phyloP scores from a whole-genome alignment of 2,113 vertebrate species.

The Sphaerodactylus townsendi region DNA sequence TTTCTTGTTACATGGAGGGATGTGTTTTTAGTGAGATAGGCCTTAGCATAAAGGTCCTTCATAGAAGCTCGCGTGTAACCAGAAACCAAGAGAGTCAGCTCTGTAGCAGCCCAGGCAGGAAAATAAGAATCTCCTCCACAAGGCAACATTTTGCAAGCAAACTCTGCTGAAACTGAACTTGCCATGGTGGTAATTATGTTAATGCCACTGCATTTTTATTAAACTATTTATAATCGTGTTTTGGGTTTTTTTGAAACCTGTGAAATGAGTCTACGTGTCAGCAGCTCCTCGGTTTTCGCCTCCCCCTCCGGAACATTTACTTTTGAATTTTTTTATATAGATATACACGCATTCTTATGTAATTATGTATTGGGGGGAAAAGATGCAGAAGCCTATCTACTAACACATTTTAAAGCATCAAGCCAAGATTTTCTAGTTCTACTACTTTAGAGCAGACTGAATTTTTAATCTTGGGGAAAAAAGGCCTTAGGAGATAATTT shows the following conservation, averaged over 20 bases:
- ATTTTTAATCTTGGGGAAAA: background rate
- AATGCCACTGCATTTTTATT: slow-evolving; percentile 15
- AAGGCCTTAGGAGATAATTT: background rate
- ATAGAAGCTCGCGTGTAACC: slow-evolving; percentile 51
- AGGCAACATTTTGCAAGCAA: slow-evolving; percentile 21
- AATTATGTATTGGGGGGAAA: background rate
- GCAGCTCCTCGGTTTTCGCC: background rate
- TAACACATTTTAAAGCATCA: background rate
- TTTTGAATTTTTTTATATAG: background rate
- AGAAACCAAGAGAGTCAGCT: slow-evolving; percentile 59
- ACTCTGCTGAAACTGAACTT: slow-evolving; percentile 21
- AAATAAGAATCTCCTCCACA: slow-evolving; percentile 23
- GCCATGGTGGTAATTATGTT: background rate
- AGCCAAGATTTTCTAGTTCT: background rate
- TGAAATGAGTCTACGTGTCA: background rate
- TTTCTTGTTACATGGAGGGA: slow-evolving; percentile 73
- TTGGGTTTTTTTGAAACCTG: slow-evolving; percentile 14
- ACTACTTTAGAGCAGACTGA: background rate
- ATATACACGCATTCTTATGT: background rate
- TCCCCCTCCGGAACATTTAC: background rate
- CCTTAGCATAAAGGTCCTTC: slow-evolving; percentile 58
- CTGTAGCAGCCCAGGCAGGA: slow-evolving; percentile 60
- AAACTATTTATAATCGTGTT: slow-evolving; percentile 22
- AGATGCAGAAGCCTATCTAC: background rate
- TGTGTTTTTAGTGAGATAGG: slow-evolving; percentile 70